Evolutionary conservation across 2,797 vertebrate species (phyloP), one percentile per base, ranked within the genome.

Genomic region (Clamator glandarius): DNA sequence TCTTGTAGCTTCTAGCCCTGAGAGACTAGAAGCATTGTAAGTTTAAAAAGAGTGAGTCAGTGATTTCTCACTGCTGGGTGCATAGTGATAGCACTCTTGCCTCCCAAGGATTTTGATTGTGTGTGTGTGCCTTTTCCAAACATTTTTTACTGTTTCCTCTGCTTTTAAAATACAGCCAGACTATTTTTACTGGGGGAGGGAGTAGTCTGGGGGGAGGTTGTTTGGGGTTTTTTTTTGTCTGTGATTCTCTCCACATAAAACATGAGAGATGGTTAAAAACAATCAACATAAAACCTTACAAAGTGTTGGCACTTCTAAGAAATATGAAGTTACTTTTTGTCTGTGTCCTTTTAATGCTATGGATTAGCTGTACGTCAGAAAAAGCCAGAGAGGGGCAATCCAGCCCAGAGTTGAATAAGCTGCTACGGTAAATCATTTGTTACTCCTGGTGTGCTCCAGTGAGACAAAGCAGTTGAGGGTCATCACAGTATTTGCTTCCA

Each of bases 21-120:
- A 29, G 17, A 82, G 70, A 70, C 41, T 14, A 69, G 39, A 84
- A 91, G 67, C 48, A 33, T 73, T 70, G 50, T 41, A 91, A 20
- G 57, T 57, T 87, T 35, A 23, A 13, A 78, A 61, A 70, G 54
- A 66, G 9, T 1, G 1, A 87, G 46, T 62, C 57, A 28, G 46
- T 81, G 41, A 84, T 91, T 90, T 91, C 58, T 35, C 46, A 14
- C 26, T 12, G 26, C 64, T 64, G 62, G 62, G 26, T 73, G 44
- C 0, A 0, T 23, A 89, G 50, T 0, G 1, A 87, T 67, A 77
- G 69, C 0, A 0, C 46, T 75, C 28, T 64, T 68, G 23, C 55
- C 77, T 92, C 51, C 69, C 48, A 90, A 88, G 42, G 64, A 68
- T 77, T 83, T 68, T 77, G 52, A 64, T 72, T 87, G 76, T 46